Percentiles rank a stretch among this genome's conserved stretches.
These are phyloP conservation scores for Strigamia maritima DNA, from an alignment of 2,888 invertebrate genomes.

Conservation along the genomic window DNA sequence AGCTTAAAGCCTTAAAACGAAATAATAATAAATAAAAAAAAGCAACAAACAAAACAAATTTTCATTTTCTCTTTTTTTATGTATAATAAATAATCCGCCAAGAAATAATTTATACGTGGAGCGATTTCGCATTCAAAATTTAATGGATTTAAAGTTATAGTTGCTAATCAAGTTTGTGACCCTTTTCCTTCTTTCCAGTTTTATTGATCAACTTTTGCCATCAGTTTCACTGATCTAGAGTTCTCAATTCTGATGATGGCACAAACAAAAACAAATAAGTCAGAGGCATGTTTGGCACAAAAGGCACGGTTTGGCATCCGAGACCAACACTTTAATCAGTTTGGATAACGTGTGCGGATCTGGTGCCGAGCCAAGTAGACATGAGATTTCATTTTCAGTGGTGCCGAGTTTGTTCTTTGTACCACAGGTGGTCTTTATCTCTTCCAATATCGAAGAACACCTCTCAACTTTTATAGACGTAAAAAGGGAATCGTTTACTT, in stretches of 20 bases:
- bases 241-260: background rate
- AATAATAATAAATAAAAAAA: background rate
- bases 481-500: slow-evolving; percentile 10
- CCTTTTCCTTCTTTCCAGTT: background rate
- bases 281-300: slow-evolving; percentile 4
- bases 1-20: background rate
- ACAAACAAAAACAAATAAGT: slow-evolving; percentile 32
- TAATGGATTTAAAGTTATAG: background rate
- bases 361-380: slow-evolving; percentile 31
- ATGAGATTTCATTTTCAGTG: slow-evolving; percentile 34
- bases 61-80: background rate
- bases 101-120: background rate
- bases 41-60: background rate
- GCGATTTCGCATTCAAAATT: background rate
- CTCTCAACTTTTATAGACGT: slow-evolving; percentile 26
- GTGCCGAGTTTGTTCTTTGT: slow-evolving; percentile 25
- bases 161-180: background rate
- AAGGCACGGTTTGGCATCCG: slow-evolving; percentile 23
- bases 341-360: slow-evolving; percentile 22
- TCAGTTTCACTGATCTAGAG: background rate
- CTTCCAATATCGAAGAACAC: slow-evolving; percentile 32
- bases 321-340: slow-evolving; percentile 31
- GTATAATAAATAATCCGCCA: background rate
- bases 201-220: background rate
- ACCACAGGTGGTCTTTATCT: slow-evolving; percentile 34